phyloP scores from a whole-genome alignment of 2,888 invertebrate species.

The Ochlodes sylvanus region DNA sequence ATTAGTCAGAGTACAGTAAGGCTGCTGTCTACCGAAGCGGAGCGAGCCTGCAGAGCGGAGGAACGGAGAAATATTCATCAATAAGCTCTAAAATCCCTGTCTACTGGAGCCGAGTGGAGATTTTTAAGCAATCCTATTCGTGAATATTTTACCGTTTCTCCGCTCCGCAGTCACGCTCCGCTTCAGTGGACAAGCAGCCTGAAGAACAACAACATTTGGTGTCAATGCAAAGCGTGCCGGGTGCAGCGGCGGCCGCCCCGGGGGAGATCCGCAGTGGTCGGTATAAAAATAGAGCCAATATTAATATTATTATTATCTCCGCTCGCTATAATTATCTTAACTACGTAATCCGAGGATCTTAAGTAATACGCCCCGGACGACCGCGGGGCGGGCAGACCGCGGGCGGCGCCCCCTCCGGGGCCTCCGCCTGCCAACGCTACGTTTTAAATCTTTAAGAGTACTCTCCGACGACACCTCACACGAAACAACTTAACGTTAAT shows the following conservation, averaged over 20 bases:
- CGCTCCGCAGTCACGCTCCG: too few relatives aligned
- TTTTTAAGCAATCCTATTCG: too few relatives aligned
- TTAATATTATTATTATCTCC: slow-evolving; percentile 56
- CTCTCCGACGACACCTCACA: slow-evolving; percentile 11
- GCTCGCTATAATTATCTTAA: slow-evolving; percentile 64
- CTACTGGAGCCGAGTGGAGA: too few relatives aligned
- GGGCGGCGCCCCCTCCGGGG: too few relatives aligned
- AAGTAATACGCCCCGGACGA: slow-evolving; percentile 33
- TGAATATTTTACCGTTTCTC: too few relatives aligned
- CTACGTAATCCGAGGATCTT: slow-evolving; percentile 50
- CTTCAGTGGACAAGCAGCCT: too few relatives aligned
- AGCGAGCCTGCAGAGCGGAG: too few relatives aligned
- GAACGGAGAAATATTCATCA: too few relatives aligned
- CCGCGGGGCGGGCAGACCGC: slow-evolving; percentile 15
- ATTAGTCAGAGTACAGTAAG: too few relatives aligned
- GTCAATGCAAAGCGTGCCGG: neutral
- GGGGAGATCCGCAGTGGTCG: slow-evolving; percentile 58
- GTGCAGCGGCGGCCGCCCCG: slow-evolving; percentile 30
- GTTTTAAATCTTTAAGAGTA: slow-evolving; percentile 17
- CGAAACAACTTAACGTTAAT: neutral
- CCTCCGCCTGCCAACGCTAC: neutral
- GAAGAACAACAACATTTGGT: too few relatives aligned
- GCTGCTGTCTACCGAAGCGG: too few relatives aligned
- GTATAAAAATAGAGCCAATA: slow-evolving; percentile 77
- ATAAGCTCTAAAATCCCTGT: too few relatives aligned